Evolutionary conservation across 2,113 vertebrate species (phyloP).

Genomic region (Chionomys nivalis): DNA sequence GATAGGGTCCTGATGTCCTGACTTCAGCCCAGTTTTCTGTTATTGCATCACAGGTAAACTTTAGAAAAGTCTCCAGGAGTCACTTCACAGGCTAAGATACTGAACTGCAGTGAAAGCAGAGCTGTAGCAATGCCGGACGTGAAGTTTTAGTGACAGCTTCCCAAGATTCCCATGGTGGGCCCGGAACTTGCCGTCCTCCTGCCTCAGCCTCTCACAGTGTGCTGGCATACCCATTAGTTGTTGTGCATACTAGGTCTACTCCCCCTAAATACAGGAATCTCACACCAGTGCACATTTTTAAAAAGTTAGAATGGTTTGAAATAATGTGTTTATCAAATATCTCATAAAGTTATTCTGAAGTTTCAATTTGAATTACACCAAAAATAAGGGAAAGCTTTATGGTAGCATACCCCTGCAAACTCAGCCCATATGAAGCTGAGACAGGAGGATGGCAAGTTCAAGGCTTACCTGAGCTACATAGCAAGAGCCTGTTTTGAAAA

Average conservation of each 20-base stretch:
- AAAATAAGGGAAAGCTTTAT: background rate
- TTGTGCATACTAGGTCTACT: background rate
- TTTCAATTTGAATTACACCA: constrained; percentile 22
- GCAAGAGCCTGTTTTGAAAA: background rate
- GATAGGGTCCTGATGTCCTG: background rate
- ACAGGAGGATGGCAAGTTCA: background rate
- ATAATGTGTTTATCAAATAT: background rate
- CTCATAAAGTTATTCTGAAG: constrained; percentile 6
- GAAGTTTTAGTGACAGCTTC: background rate
- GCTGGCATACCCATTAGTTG: background rate
- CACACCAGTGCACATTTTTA: background rate
- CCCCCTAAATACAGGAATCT: background rate
- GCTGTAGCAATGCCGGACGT: background rate
- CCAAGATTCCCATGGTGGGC: background rate
- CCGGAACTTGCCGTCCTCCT: background rate
- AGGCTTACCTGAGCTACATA: background rate
- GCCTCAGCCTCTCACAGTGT: background rate
- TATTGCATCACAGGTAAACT: background rate
- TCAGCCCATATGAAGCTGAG: background rate
- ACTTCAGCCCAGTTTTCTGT: background rate
- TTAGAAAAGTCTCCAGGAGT: background rate
- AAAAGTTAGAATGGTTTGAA: background rate
- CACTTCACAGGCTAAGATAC: background rate
- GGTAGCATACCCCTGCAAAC: background rate
- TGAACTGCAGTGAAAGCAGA: background rate